Evolutionary conservation across 2,888 invertebrate genomes (phyloP).

Genomic region (Barypeithes pellucidus): DNA sequence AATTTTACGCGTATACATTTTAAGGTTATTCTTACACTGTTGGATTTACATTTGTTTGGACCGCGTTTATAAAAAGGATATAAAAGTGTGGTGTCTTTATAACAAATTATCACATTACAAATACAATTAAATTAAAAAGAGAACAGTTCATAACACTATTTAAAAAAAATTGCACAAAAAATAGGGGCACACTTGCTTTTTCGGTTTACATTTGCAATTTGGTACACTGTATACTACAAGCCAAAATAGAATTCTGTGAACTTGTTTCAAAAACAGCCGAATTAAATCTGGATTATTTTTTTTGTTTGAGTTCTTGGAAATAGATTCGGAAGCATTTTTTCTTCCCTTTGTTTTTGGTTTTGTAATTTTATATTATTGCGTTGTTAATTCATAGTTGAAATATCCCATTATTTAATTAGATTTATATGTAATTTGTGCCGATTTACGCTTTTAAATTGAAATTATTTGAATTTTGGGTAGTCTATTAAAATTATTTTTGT

Average conservation of each 20-base stretch:
- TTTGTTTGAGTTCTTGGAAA: constrained; percentile 55
- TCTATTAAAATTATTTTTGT: too few species aligned
- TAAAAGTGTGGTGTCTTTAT: constrained; percentile 60
- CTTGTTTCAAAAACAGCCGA: constrained; percentile 51
- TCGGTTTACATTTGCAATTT: constrained; percentile 50
- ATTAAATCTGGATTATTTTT: constrained; percentile 46
- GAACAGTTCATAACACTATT: constrained; percentile 59
- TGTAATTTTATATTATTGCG: too few species aligned
- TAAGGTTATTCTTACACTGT: constrained; percentile 64
- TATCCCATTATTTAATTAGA: too few species aligned
- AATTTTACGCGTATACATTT: constrained; percentile 65
- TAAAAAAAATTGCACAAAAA: constrained; percentile 68
- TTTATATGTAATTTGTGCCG: too few species aligned
- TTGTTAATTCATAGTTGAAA: too few species aligned
- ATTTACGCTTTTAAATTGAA: too few species aligned
- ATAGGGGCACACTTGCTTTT: constrained; percentile 67
- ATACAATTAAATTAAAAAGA: constrained; percentile 58
- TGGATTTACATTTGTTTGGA: constrained; percentile 64
- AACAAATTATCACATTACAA: constrained; percentile 65
- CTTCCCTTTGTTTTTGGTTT: too few species aligned
- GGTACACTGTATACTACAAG: constrained; percentile 58
- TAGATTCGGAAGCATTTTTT: neutral
- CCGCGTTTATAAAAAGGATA: constrained; percentile 61
- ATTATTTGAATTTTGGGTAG: too few species aligned
- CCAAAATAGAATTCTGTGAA: constrained; percentile 56